These are phyloP conservation scores for Chaunax sp. DNA, from an alignment of 2,797 vertebrate genomes.

Conservation along the genomic window DNA sequence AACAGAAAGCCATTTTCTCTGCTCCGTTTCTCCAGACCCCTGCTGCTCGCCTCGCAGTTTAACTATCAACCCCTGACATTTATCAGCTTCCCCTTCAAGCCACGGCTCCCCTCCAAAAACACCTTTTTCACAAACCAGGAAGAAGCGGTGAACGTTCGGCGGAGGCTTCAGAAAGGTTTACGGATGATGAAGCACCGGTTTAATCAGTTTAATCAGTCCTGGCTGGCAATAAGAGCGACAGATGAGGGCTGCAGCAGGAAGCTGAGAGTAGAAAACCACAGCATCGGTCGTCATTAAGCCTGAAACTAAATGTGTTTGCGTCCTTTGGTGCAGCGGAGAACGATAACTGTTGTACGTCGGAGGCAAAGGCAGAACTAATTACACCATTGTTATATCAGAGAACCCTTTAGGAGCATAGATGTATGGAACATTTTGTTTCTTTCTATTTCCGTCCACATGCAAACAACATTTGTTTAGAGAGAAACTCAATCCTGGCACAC, in stretches of 20 bases:
- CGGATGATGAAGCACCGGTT: conserved; percentile 13
- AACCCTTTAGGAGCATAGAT: no score
- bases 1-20: conserved; percentile 67
- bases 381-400: no score
- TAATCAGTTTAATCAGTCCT: conserved; percentile 15
- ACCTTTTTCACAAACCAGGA: conserved; percentile 15
- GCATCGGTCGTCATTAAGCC: no score
- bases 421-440: no score
- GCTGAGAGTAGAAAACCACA: no score
- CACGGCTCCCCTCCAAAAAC: conserved; percentile 27
- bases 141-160: conserved; percentile 40
- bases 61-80: conserved; percentile 77
- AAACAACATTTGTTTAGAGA: neutral
- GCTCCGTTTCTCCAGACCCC: conserved; percentile 61
- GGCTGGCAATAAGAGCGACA: conserved; percentile 11
- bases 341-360: no score
- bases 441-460: neutral
- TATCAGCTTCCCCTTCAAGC: conserved; percentile 53
- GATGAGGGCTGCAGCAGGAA: neutral
- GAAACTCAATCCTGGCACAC: conserved; percentile 54
- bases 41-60: conserved; percentile 44
- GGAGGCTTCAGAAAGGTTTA: conserved; percentile 28
- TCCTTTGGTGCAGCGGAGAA: no score
- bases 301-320: no score
- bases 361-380: no score